Percentiles rank a stretch among this genome's conserved stretches.
phyloP scores from a whole-genome alignment of 2,113 vertebrate species.

The Entomyzon cyanotis region DNA sequence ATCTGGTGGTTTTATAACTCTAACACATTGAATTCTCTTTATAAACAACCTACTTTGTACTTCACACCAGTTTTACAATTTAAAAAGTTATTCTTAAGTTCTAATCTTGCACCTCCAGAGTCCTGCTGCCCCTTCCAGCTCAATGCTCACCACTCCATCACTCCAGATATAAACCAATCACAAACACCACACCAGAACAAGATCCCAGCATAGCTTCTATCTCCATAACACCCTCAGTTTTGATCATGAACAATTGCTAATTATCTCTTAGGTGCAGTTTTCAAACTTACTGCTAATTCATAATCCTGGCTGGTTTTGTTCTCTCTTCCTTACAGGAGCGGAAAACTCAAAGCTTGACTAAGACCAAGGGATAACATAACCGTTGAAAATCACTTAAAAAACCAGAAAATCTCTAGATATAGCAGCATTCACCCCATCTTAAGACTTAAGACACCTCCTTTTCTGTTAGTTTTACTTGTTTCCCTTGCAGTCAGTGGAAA shows the following conservation, averaged over 20 bases:
- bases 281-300: neutral
- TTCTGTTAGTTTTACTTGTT: neutral
- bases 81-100: neutral
- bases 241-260: neutral
- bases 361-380: neutral
- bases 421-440: neutral
- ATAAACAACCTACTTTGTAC: fast-evolving
- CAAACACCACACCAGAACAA: neutral
- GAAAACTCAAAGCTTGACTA: neutral
- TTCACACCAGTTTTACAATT: neutral
- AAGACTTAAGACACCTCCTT: neutral
- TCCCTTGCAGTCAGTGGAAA: neutral
- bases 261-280: neutral
- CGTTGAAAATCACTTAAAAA: neutral
- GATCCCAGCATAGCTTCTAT: neutral
- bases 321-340: neutral
- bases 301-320: neutral
- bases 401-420: neutral
- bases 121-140: neutral
- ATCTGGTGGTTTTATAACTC: neutral
- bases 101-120: neutral
- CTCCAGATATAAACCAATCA: neutral
- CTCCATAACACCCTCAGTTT: neutral
- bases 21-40: neutral
- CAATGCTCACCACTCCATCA: neutral